These are phyloP conservation scores for Erebia aethiops DNA, from an alignment of 2,888 invertebrate species.

Conservation along the genomic window DNA sequence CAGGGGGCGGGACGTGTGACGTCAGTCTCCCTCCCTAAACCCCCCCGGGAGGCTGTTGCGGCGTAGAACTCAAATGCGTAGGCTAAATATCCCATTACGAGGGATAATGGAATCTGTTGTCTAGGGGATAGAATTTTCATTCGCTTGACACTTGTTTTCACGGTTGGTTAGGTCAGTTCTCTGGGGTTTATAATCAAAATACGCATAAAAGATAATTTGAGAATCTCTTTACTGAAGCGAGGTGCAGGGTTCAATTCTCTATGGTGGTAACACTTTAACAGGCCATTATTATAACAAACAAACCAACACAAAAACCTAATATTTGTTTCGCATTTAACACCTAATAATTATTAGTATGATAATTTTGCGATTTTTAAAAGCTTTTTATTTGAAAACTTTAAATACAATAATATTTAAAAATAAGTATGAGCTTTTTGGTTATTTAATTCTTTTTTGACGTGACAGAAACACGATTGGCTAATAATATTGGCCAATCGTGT, in stretches of 20 bases:
- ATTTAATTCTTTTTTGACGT: no score
- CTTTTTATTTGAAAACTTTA: no score
- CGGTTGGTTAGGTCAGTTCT: conserved; percentile 20
- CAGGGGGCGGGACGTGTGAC: conserved; percentile 8
- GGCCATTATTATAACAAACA: background rate
- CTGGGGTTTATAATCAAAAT: conserved; percentile 13
- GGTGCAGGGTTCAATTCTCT: background rate
- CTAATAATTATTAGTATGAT: no score
- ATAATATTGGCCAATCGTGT: no score
- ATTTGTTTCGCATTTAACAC: no score
- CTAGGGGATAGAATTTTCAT: background rate
- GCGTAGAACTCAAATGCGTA: conserved; percentile 18
- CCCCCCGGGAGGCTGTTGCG: background rate
- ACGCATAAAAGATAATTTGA: background rate
- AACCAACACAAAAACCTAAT: no score
- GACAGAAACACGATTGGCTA: no score
- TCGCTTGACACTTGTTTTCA: conserved; percentile 10
- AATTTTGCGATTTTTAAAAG: no score
- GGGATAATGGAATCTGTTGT: conserved; percentile 8
- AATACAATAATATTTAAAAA: no score
- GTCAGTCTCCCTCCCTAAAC: background rate
- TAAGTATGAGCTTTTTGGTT: no score
- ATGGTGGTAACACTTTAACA: background rate
- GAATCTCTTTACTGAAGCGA: background rate
- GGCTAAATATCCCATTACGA: conserved; percentile 10